Base-by-base conservation (phyloP, 30 jellyfish, hydroid and myxozoan species). In the Clytia hemisphaerica region DNA sequence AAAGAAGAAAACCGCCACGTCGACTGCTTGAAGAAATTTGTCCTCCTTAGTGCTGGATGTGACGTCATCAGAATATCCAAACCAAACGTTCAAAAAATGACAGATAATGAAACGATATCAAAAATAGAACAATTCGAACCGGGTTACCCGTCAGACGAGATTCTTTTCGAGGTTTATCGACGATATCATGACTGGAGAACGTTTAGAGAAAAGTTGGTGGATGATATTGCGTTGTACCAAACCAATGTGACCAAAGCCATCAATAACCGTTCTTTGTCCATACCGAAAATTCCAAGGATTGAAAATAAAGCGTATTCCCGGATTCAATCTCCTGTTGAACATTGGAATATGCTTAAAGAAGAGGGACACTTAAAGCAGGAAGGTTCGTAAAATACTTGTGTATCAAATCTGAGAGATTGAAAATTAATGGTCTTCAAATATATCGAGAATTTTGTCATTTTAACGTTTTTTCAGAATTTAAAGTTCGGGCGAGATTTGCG, bases 1-100 rank as follows among this genome's bases (percentile, higher is more conserved):
- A 31, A 37, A 6, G 81, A 69, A 50, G 81, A 69, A 2, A 55
- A 69, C 16, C 74, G 29, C 46, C 27, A 30, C 67, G 18, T 29
- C 15, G 81, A 69, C 30, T 28, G 74, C 24, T 24, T 5, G 30
- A 31, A 76, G n/a, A 24, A 42, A 19, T 69, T 69, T 28, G 29
- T 50, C 22, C 44, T 69, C 9, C 1, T 69, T 5, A 69, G 81
- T 69, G 45, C 81, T 1, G 81, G 81, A 21, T 69, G 81, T 34
- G 81, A 69, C 14, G 45, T 69, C 27, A 45, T 69, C 22, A 53
- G 75, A 3, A 69, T 69, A 3, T 26, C 73, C 1, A 69, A 69
- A 69, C n/a, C 74, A 0, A 47, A 30, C 27, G 7, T 69, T 30
- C 46, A 49, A 45, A 50, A 27, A 19, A 45, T 21, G 40, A 45